Conservation (phyloP, 1,140 invertebrate genomes). For the Pseudachorutes palmiensis region DNA sequence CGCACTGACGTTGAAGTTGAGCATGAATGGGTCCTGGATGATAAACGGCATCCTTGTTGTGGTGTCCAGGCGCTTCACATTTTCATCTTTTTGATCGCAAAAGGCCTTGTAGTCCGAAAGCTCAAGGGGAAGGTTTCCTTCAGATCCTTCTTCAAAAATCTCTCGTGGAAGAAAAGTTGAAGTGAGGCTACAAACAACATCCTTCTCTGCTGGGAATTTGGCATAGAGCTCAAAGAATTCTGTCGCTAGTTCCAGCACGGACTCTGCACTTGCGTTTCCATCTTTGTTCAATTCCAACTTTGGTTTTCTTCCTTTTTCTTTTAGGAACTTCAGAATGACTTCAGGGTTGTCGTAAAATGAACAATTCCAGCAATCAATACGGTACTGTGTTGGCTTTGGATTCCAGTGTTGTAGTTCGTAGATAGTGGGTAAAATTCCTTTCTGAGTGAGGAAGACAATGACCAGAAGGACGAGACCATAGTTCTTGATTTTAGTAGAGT, state of each 20-base stretch:
- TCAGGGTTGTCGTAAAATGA: slow-evolving; percentile 3
- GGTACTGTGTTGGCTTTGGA: not conserved
- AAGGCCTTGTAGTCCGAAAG: slow-evolving; percentile 40
- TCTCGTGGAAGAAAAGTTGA: slow-evolving; percentile 40
- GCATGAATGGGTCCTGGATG: slow-evolving; percentile 47
- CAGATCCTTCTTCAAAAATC: slow-evolving; percentile 35
- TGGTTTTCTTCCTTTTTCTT: not conserved
- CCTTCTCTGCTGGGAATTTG: slow-evolving; percentile 1
- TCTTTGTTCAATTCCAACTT: not conserved
- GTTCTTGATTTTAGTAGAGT: slow-evolving; percentile 49
- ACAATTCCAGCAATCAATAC: slow-evolving; percentile 25
- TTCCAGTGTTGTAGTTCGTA: slow-evolving; percentile 17
- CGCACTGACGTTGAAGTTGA: slow-evolving; percentile 43
- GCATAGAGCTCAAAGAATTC: slow-evolving; percentile 23
- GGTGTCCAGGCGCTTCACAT: slow-evolving; percentile 35
- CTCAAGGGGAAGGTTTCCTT: slow-evolving; percentile 39
- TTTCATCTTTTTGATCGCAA: slow-evolving; percentile 30
- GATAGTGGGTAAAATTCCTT: slow-evolving; percentile 22
- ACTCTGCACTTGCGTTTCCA: slow-evolving; percentile 14
- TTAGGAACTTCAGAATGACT: slow-evolving; percentile 1
- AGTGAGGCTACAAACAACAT: slow-evolving; percentile 42
- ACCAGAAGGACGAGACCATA: slow-evolving; percentile 54
- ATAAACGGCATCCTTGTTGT: slow-evolving; percentile 37
- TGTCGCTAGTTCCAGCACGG: slow-evolving; percentile 13
- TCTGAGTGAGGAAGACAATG: slow-evolving; percentile 51